Conservation (phyloP, 2,113 vertebrate genomes). For the Rallus limicola region DNA sequence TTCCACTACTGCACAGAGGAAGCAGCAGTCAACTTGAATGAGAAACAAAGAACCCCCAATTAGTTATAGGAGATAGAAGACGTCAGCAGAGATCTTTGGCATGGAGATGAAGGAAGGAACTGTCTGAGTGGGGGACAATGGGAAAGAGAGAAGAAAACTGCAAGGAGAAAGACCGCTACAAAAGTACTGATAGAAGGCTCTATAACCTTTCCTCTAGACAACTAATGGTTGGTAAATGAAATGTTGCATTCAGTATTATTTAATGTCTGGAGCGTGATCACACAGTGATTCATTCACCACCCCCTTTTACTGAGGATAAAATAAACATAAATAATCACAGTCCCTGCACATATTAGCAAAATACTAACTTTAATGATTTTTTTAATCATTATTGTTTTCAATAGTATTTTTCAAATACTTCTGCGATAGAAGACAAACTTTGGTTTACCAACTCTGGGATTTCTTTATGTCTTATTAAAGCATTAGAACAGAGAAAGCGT, state of each 20-base stretch:
- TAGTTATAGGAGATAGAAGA: background rate
- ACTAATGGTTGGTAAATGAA: background rate
- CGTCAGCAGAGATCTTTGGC: background rate
- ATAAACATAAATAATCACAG: background rate
- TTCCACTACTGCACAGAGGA: background rate
- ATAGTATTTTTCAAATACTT: background rate
- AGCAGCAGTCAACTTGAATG: background rate
- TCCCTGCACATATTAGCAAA: background rate
- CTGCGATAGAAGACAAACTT: background rate
- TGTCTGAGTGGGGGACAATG: background rate
- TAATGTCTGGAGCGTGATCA: background rate
- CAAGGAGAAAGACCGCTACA: background rate
- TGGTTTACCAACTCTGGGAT: background rate
- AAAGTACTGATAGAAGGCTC: background rate
- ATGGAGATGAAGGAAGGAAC: background rate
- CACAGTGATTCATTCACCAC: rapidly evolving
- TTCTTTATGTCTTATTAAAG: background rate
- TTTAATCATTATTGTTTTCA: background rate
- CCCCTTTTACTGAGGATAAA: background rate
- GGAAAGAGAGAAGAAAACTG: background rate
- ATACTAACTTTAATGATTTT: background rate
- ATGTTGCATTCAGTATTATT: background rate
- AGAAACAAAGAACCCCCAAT: background rate
- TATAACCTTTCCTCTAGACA: background rate
- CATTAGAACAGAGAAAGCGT: background rate